A percentile compares a stretch with the other conserved stretches of the same genome.
Conservation (phyloP, 2,113 vertebrate genomes). For the Crotalus viridis region DNA sequence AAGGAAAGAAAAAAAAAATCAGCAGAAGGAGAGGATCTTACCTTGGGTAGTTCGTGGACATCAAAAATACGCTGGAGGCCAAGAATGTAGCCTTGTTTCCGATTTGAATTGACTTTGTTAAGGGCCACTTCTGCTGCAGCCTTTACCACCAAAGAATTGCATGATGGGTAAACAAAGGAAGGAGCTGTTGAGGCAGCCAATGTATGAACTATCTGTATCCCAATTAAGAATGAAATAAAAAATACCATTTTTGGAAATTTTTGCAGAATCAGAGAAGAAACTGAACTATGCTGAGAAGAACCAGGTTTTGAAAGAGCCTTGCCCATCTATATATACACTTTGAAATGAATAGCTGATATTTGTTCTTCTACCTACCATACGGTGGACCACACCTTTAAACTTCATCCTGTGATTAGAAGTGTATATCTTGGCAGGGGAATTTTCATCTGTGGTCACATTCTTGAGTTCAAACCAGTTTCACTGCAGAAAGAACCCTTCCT, state of each 20-base stretch:
- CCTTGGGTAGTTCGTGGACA: slow-evolving; percentile 55
- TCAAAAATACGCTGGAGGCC: slow-evolving; percentile 62
- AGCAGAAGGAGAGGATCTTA: slow-evolving; percentile 29
- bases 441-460: not conserved
- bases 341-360: not conserved
- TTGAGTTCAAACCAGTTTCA: not conserved
- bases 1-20: not conserved
- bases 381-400: slow-evolving; percentile 55
- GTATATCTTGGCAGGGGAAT: not conserved
- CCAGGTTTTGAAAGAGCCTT: not conserved
- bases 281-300: not conserved
- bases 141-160: slow-evolving; percentile 43
- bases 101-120: slow-evolving; percentile 56
- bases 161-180: slow-evolving; percentile 23
- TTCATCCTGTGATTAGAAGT: slow-evolving; percentile 39
- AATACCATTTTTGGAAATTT: slow-evolving; percentile 44
- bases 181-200: rapidly evolving
- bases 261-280: not conserved
- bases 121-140: slow-evolving; percentile 53
- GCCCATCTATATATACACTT: not conserved
- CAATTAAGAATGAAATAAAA: slow-evolving; percentile 42
- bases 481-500: not conserved
- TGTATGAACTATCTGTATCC: slow-evolving; percentile 24
- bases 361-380: not conserved
- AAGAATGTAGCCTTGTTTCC: slow-evolving; percentile 58